Percentiles rank a stretch among this genome's conserved stretches.
Conservation (phyloP, 2,888 invertebrate genomes). For the Coelopa pilipes region DNA sequence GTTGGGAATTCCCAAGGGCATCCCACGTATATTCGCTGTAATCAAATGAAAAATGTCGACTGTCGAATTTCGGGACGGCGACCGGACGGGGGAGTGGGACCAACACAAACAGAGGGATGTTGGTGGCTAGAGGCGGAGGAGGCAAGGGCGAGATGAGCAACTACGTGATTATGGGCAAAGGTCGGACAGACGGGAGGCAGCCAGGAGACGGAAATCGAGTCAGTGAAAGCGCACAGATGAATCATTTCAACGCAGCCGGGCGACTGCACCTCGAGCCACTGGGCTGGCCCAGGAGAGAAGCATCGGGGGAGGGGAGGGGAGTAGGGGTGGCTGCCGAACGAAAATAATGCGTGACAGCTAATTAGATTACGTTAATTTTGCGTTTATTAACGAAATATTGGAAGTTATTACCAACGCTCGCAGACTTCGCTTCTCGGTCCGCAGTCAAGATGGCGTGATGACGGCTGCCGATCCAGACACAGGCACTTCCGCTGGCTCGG, state of each 20-base stretch:
- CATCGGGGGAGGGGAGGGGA: background rate
- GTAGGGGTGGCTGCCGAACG: conserved; percentile 27
- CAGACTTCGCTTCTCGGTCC: no score
- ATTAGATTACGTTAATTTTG: conserved; percentile 63
- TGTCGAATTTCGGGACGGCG: conserved; percentile 25
- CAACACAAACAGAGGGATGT: background rate
- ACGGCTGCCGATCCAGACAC: no score
- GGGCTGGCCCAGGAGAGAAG: background rate
- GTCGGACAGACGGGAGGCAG: background rate
- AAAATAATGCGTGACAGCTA: conserved; percentile 60
- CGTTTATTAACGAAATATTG: conserved; percentile 50
- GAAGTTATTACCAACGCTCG: background rate
- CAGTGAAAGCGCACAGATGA: conserved; percentile 42
- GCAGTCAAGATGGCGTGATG: no score
- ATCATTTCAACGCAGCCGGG: conserved; percentile 33
- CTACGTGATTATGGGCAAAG: conserved; percentile 25
- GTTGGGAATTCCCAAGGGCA: background rate
- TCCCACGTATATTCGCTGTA: conserved; percentile 21
- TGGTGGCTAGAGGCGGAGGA: background rate
- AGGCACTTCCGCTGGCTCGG: no score
- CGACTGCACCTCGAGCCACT: background rate
- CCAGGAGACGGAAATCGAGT: background rate
- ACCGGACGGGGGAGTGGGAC: background rate
- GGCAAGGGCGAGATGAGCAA: conserved; percentile 7
- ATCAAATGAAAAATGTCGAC: conserved; percentile 29